phyloP scores from a whole-genome alignment of 2,888 invertebrate genomes.

The Drosophila percnosoma region DNA sequence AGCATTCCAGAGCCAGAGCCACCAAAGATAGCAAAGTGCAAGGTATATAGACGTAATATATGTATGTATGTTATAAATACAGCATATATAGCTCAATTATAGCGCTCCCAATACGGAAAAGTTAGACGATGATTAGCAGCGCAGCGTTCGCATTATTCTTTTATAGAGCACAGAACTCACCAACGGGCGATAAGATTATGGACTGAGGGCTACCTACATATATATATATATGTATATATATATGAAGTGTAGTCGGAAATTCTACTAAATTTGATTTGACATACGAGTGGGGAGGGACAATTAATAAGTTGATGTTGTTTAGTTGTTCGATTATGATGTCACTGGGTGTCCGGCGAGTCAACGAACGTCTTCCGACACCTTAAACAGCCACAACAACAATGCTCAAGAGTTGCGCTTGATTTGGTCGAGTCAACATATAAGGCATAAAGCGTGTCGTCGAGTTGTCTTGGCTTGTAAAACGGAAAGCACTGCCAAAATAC shows the following conservation, averaged over 20 bases:
- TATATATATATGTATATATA: not conserved
- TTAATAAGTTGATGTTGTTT: slow-evolving; percentile 29
- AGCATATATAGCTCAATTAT: slow-evolving; percentile 60
- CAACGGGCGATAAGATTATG: slow-evolving; percentile 51
- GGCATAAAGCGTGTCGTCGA: slow-evolving; percentile 56
- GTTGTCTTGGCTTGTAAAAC: slow-evolving; percentile 55
- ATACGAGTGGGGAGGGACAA: slow-evolving; percentile 31
- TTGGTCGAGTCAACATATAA: slow-evolving; percentile 39
- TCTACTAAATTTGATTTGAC: slow-evolving; percentile 26
- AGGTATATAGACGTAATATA: slow-evolving; percentile 34
- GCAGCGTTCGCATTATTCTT: slow-evolving; percentile 19
- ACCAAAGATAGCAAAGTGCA: slow-evolving; percentile 60
- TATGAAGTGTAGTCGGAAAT: slow-evolving; percentile 5
- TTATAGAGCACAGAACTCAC: slow-evolving; percentile 23
- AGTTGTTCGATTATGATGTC: slow-evolving; percentile 69
- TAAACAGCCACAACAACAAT: slow-evolving; percentile 52
- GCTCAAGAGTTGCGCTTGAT: slow-evolving; percentile 57
- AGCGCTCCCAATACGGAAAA: slow-evolving; percentile 47
- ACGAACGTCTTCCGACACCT: slow-evolving; percentile 76
- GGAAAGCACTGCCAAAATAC: slow-evolving; percentile 51
- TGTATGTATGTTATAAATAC: slow-evolving; percentile 37
- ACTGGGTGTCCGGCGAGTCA: slow-evolving; percentile 60
- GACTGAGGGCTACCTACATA: slow-evolving; percentile 9
- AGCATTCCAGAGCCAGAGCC: slow-evolving; percentile 33
- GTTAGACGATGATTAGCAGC: slow-evolving; percentile 45